Conservation (phyloP, 2,797 vertebrate species). For the Ataeniobius toweri region DNA sequence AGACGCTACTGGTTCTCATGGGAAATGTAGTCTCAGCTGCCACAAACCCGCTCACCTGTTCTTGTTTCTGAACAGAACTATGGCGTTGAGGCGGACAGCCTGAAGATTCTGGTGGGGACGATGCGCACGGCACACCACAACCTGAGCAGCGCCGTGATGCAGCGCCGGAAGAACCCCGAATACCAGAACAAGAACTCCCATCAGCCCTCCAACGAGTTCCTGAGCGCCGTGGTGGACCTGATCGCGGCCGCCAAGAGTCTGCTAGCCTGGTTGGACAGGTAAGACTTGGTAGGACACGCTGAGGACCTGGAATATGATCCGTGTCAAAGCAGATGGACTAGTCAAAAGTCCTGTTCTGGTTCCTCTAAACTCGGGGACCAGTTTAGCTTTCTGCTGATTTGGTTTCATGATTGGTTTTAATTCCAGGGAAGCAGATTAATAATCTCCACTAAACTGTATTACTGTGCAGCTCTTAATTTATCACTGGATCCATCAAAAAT, state of each 20-base stretch:
- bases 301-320: too few species aligned
- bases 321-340: too few species aligned
- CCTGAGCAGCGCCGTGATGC: slow-evolving; percentile 86
- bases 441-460: too few species aligned
- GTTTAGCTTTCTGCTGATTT: too few species aligned
- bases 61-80: slow-evolving; percentile 80
- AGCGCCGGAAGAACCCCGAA: slow-evolving; percentile 83
- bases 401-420: too few species aligned
- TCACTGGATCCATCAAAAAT: too few species aligned
- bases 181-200: slow-evolving; percentile 82
- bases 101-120: slow-evolving; percentile 89
- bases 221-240: slow-evolving; percentile 93
- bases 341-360: neutral
- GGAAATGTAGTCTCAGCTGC: slow-evolving; percentile 3
- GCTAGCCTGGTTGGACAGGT: slow-evolving; percentile 94
- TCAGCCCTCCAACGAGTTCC: slow-evolving; percentile 91
- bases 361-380: too few species aligned
- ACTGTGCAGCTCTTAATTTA: too few species aligned
- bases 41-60: neutral
- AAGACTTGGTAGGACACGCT: slow-evolving; percentile 1
- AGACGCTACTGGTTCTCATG: neutral
- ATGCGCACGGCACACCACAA: slow-evolving; percentile 85
- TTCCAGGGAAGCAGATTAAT: too few species aligned
- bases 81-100: slow-evolving; percentile 91
- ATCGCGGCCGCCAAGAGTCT: slow-evolving; percentile 92